Base-by-base conservation (phyloP, 2,888 invertebrate genomes). In the Calephelis perditalis region DNA sequence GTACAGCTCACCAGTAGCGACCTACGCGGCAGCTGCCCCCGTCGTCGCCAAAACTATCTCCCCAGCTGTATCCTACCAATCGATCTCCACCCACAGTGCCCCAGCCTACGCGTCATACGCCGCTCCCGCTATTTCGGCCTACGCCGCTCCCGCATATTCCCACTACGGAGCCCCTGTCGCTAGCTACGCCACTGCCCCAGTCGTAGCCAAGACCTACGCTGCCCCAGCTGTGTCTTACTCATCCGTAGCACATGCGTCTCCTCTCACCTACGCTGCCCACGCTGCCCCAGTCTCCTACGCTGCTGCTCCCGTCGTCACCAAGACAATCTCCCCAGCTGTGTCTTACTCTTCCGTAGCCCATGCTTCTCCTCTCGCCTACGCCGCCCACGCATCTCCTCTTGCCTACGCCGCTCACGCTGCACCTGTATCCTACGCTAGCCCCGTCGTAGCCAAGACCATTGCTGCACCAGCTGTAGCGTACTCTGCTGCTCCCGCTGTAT, bases 401-500 rank as follows among this genome's bases (percentile, higher is more conserved):
- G 7, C 62, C 15, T 71, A 74, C 70, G 60, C 79, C 5, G 58
- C 26, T 26, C 26, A 26, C 92, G 74, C 72, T 36, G 75, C 79
- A 62, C 73, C 63, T 58, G 56, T 60, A n/a, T 65, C 70, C 56
- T 65, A 70, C 36, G 58, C 74, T 68, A 68, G 57, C 57, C 57
- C 57, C 44, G 71, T 63, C 62, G 69, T 44, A 56, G 67, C 71
- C 35, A 57, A 57, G 43, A 66, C 74, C 60, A 54, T 44, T 66
- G 72, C 66, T 12, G 78, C 68, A 74, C 82, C 68, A 74, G 75
- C 77, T 43, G 74, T 79, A 57, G 74, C 79, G 56, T 79, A 93
- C 81, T 88, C 90, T 61, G 93, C 93, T 56, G 85, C 91, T 57
- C 93, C 78, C 52, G 73, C 75, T 4, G 93, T 93, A 35, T 92